Base-by-base conservation (phyloP, 2,113 vertebrate genomes). In the Anser cygnoides region DNA sequence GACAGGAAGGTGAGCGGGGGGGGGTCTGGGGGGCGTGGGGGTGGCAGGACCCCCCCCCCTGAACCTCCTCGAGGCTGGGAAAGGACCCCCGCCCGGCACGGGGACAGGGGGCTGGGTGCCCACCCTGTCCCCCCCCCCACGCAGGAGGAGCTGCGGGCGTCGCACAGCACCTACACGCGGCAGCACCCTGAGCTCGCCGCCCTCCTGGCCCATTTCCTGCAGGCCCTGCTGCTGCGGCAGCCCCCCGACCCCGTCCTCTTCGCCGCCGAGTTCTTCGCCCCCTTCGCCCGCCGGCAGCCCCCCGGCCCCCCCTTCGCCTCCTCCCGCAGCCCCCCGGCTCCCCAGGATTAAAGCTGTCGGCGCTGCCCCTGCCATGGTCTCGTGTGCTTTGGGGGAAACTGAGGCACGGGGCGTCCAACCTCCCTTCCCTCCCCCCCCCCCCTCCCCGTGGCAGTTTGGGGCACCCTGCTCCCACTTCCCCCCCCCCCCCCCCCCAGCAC, bases 191-290 rank as follows among this genome's bases (percentile, higher is more conserved):
- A 99, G 86, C 96, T 99, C 72, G 96, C 79, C 29, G 96, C 96
- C 0, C 95, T 99, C 20, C 66, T 99, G 74, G 98, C 98, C 1
- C 99, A 99, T 95, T 99, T 99, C 93, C 94, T 99, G 78, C 98
- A 99, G 90, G 98, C 98, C 52, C 87, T 99, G 83, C 97, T 99
- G 33, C 87, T 99, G n/a, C 98, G 94, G n/a, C 98, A 98, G 97
- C 99, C 99, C 2, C 65, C 89, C 0, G 98, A 99, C 15, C 96
- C 98, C 25, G 78, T 99, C 87, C 95, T 97, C 66, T 99, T 99
- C 62, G 98, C 99, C 0, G 97, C 96, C 3, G 97, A 99, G 70
- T 98, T 98, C 96, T 99, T 99, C 16, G 90, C 96, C 4, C 94
- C 97, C 5, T 99, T 98, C 28, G 23, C 96, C 65, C 35, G 49